These are phyloP conservation scores for Campoplex nolae DNA, from an alignment of 2,888 invertebrate species.

Conservation along the genomic window DNA sequence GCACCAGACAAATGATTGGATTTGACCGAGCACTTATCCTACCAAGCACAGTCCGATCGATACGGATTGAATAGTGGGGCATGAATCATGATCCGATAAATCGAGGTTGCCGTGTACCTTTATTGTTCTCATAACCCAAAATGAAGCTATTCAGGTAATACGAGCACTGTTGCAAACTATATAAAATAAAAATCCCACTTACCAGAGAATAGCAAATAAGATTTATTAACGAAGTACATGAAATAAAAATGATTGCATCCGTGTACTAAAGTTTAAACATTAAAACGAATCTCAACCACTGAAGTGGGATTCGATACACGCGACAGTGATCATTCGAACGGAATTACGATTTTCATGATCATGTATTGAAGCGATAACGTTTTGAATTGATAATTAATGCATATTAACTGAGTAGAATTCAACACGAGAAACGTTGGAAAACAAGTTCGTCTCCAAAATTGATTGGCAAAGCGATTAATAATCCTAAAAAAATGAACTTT, in stretches of 20 bases:
- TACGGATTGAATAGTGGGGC: too few relatives aligned
- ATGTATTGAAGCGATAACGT: background rate
- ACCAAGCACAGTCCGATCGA: too few relatives aligned
- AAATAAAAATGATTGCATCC: background rate
- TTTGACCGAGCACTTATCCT: too few relatives aligned
- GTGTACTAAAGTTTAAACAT: background rate
- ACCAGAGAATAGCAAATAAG: background rate
- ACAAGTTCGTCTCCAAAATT: too few relatives aligned
- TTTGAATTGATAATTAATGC: background rate
- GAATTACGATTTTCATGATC: background rate
- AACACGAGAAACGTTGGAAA: too few relatives aligned
- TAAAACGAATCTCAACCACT: background rate
- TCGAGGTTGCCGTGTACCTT: too few relatives aligned
- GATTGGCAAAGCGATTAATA: too few relatives aligned
- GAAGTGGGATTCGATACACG: background rate
- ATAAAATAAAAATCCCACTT: too few relatives aligned
- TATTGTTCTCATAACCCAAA: background rate
- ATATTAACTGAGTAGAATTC: too few relatives aligned
- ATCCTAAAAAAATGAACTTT: too few relatives aligned
- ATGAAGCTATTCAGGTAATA: background rate
- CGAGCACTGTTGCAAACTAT: background rate
- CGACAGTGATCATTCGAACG: background rate
- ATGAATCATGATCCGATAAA: too few relatives aligned
- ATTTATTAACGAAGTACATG: background rate
- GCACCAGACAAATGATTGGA: too few relatives aligned